Percentiles rank a stretch among this genome's conserved stretches.
phyloP scores from a whole-genome alignment of 2,113 vertebrate genomes.

The Girardinichthys multiradiatus region DNA sequence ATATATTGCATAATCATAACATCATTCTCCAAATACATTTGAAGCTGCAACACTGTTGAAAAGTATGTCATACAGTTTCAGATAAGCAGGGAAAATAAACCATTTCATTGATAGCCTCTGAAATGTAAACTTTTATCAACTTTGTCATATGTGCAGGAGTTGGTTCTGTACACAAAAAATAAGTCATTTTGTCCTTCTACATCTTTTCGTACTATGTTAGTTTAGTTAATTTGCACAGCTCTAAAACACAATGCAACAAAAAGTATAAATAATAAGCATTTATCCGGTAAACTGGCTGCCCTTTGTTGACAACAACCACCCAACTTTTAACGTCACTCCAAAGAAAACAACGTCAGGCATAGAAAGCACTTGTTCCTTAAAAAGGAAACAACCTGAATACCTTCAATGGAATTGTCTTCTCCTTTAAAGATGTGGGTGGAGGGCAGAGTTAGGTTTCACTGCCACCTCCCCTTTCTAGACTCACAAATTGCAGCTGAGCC shows the following conservation, averaged over 20 bases:
- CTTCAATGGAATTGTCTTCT: slow-evolving; percentile 43
- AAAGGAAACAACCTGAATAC: slow-evolving; percentile 35
- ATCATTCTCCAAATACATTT: too few relatives aligned
- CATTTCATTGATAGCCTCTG: neutral
- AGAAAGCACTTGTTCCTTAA: slow-evolving; percentile 18
- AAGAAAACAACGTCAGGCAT: slow-evolving; percentile 9
- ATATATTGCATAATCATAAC: neutral
- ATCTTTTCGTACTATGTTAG: slow-evolving; percentile 2
- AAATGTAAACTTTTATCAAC: neutral
- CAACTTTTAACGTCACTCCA: slow-evolving; percentile 18
- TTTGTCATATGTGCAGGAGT: neutral
- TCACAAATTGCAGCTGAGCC: slow-evolving; percentile 19
- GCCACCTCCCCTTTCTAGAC: slow-evolving; percentile 47
- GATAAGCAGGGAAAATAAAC: neutral
- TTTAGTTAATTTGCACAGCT: neutral
- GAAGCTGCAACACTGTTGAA: too few relatives aligned
- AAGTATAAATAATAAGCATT: slow-evolving; percentile 2
- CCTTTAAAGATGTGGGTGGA: slow-evolving; percentile 70
- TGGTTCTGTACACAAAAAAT: neutral
- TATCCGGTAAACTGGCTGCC: slow-evolving; percentile 10
- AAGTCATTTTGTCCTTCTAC: neutral
- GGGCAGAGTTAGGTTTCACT: slow-evolving; percentile 62
- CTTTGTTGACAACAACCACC: neutral
- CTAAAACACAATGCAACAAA: neutral
- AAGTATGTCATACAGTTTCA: too few relatives aligned